Evolutionary conservation across 2,888 invertebrate genomes (phyloP).

Genomic region (Ecdyonurus torrentis): DNA sequence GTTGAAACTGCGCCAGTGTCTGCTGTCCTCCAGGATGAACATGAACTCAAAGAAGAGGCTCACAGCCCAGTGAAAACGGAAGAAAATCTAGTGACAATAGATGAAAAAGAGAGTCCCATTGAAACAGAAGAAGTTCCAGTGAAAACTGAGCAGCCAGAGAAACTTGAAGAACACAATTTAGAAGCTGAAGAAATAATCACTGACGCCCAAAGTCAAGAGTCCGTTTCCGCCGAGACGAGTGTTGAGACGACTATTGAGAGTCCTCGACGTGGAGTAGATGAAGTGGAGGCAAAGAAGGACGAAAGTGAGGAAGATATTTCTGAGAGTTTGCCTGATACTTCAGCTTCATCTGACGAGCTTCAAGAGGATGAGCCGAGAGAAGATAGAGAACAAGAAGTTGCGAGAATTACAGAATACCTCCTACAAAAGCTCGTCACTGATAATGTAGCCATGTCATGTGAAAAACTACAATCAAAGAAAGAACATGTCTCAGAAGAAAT

Average conservation of each 20-base stretch:
- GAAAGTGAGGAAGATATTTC: constrained; percentile 2
- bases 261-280: background rate
- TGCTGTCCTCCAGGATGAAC: background rate
- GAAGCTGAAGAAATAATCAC: background rate
- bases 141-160: too few relatives aligned
- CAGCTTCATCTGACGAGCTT: background rate
- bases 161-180: background rate
- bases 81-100: too few relatives aligned
- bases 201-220: background rate
- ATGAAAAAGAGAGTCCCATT: too few relatives aligned
- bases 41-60: too few relatives aligned
- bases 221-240: constrained; percentile 5
- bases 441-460: background rate
- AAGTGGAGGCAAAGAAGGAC: background rate
- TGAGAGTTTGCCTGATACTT: background rate
- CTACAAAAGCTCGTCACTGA: background rate
- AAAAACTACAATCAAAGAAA: background rate
- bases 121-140: too few relatives aligned
- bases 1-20: background rate
- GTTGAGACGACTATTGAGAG: constrained; percentile 9
- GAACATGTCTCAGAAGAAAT: background rate
- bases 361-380: background rate
- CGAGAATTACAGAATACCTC: background rate
- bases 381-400: background rate
- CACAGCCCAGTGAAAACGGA: too few relatives aligned